Conservation (phyloP, 2,797 vertebrate genomes). For the Chelonia mydas region DNA sequence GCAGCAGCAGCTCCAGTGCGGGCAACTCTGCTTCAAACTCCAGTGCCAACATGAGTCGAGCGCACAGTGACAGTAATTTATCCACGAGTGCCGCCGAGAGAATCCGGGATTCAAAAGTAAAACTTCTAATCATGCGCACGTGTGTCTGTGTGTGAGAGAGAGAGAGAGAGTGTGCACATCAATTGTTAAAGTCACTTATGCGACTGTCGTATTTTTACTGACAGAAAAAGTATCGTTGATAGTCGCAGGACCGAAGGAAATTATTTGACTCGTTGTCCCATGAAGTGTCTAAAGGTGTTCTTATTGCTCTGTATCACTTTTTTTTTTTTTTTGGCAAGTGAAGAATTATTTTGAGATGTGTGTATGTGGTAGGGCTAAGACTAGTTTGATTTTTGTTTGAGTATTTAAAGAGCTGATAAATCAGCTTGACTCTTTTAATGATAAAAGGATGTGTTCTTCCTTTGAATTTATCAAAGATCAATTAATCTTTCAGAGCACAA, state of each 20-base stretch:
- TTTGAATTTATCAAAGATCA: neutral
- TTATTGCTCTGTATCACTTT: neutral
- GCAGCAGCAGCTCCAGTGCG: constrained; percentile 89
- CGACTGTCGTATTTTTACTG: neutral
- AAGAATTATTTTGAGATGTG: neutral
- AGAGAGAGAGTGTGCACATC: neutral
- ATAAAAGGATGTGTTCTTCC: neutral
- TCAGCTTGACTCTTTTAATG: neutral
- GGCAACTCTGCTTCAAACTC: constrained; percentile 90
- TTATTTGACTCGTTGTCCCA: neutral
- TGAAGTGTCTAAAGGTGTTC: neutral
- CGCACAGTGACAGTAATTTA: constrained; percentile 97
- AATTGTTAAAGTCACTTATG: neutral
- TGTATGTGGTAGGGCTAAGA: neutral
- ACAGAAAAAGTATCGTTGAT: neutral
- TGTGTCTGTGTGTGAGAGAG: neutral
- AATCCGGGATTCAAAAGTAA: constrained; percentile 97
- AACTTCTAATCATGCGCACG: neutral
- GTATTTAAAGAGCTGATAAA: neutral
- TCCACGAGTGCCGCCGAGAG: constrained; percentile 94
- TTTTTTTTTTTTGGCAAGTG: neutral
- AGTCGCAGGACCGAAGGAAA: neutral
- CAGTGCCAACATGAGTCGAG: constrained; percentile 94
- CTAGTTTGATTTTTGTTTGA: neutral
- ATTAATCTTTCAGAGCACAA: neutral